Base-by-base conservation (phyloP, 2,888 invertebrate species). In the Sinelater perroti region DNA sequence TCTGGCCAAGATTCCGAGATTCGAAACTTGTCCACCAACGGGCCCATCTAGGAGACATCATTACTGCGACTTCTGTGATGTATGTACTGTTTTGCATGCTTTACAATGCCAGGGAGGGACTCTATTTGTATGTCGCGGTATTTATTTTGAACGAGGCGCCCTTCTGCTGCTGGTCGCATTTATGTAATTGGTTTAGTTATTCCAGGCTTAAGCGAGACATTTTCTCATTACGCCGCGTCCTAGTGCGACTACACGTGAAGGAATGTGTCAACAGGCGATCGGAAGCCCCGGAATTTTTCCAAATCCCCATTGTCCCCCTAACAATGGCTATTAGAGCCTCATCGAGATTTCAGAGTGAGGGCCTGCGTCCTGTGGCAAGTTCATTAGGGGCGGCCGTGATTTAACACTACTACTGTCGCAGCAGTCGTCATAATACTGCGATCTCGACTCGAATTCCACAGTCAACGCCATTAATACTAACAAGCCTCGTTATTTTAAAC, bases 401-500 rank as follows among this genome's bases (percentile, higher is more conserved):
- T 68, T 69, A 70, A 68, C 68, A 67, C 67, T 64, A 63, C 56
- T 57, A 63, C 67, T 67, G 67, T 67, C 69, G 67, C 64, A 61
- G 66, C 65, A 69, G 68, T 67, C 69, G 67, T 69, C 70, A 70
- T 70, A 70, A 72, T 65, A 67, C 64, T 60, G 62, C 57, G 60
- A 64, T 67, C 60, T 62, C 64, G 62, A 50, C 64, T 66, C 68
- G 66, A 67, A 68, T 70, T 66, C 66, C 66, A 66, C 62, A 64
- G 64, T 65, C 65, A 46, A 59, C 68, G 61, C 64, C 67, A 67
- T 68, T 67, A 68, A 66, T 68, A 62, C 70, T 72, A 72, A 72
- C 71, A 72, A 72, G 72, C 72, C 69, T 72, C 72, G 71, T 72
- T 72, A 72, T 72, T 72, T 70, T 68, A 69, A 68, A 65, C 64